Conservation (phyloP, 2,113 vertebrate genomes). For the Python bivittatus region DNA sequence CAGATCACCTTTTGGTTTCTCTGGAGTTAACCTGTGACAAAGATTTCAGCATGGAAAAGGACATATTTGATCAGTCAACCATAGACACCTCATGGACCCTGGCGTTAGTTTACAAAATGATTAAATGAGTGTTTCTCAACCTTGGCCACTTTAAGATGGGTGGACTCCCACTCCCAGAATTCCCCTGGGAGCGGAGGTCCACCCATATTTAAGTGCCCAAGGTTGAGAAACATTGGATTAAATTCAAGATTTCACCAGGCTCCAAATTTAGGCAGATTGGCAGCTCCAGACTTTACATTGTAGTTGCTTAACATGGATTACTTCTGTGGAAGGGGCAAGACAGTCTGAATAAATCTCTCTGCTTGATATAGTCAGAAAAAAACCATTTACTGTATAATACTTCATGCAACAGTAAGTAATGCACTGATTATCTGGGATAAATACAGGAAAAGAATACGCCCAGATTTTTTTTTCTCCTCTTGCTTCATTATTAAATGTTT, state of each 20-base stretch:
- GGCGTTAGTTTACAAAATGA: not conserved
- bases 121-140: no score
- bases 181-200: no score
- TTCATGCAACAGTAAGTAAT: not conserved
- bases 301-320: not conserved
- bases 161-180: no score
- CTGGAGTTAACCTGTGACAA: not conserved
- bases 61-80: not conserved
- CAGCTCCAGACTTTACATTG: not conserved
- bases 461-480: not conserved
- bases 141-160: no score
- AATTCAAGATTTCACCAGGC: not conserved
- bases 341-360: not conserved
- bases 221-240: no score
- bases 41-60: not conserved
- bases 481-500: not conserved
- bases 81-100: not conserved
- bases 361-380: not conserved
- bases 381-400: not conserved
- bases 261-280: not conserved
- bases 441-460: not conserved
- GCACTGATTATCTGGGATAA: not conserved
- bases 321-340: not conserved
- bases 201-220: no score
- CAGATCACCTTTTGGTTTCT: not conserved